Conservation (phyloP, 2,888 invertebrate genomes). For the Frankliniella intonsa region DNA sequence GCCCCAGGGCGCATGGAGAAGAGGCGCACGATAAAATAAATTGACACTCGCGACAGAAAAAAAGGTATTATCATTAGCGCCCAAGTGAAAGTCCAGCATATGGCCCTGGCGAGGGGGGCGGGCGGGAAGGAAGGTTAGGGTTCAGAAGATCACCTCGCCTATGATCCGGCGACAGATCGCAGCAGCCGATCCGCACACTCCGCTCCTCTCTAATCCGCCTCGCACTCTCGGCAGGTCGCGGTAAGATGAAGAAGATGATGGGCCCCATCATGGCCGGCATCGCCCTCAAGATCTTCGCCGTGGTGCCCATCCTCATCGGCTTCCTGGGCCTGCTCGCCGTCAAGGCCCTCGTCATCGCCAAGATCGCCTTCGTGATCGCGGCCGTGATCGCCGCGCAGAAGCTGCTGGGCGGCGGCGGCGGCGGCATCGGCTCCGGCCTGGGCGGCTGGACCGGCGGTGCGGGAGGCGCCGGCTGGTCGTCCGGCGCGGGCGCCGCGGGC, state of each 20-base stretch:
- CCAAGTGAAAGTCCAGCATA: too few species aligned
- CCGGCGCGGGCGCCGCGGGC: slow-evolving; percentile 43
- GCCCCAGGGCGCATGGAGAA: neutral
- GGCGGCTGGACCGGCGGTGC: slow-evolving; percentile 39
- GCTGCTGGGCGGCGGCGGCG: slow-evolving; percentile 55
- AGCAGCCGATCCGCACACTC: too few species aligned
- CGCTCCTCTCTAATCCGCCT: too few species aligned
- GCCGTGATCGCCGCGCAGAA: slow-evolving; percentile 66
- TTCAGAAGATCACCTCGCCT: too few species aligned
- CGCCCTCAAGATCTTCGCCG: slow-evolving; percentile 66
- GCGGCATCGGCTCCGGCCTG: slow-evolving; percentile 40
- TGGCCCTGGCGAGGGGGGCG: too few species aligned
- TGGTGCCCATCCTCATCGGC: slow-evolving; percentile 66
- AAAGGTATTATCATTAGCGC: too few species aligned
- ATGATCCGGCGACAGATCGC: neutral
- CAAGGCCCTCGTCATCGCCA: slow-evolving; percentile 73
- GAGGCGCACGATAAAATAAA: too few species aligned
- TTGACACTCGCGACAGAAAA: too few species aligned
- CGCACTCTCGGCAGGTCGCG: slow-evolving; percentile 55
- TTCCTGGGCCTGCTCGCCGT: slow-evolving; percentile 66
- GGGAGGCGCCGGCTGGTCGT: slow-evolving; percentile 39
- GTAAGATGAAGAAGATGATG: slow-evolving; percentile 69
- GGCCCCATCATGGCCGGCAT: slow-evolving; percentile 63
- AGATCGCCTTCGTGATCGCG: slow-evolving; percentile 70
- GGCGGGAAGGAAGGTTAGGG: too few species aligned